Evolutionary conservation across 1,140 invertebrate species (phyloP), one percentile per base, ranked within the genome.

Genomic region (Drosophila repletoides): DNA sequence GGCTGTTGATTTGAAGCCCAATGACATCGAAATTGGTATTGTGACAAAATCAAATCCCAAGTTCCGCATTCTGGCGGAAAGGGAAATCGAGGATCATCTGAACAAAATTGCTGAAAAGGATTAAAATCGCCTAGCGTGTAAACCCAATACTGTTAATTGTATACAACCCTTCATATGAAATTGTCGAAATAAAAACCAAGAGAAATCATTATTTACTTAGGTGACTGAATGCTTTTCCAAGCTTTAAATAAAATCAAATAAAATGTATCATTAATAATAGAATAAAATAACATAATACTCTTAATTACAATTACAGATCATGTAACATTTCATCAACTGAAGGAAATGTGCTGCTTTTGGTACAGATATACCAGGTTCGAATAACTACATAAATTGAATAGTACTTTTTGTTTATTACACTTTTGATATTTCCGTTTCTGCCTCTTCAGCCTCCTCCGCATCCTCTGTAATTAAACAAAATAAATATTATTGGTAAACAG

Each of bases 91-190:
- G 91, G 93, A 93, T 77, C 97, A 99, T 91, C 92, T 99, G 45
- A 97, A 95, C 73, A 94, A 96, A 10, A 98, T 99, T 91, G 96
- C 98, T 63, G 97, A 99, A 90, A 97, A 97, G 91, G 98, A 99
- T 93, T 96, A 93, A 94, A 55, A n/a, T n/a, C 72, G 59, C 60
- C 31, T 21, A 26, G 38, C 46, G 29, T 72, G 3, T 34, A n/a
- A 19, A 26, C 1, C 66, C 40, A 29, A 38, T 53, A 46, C 56
- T 67, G 52, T 77, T 73, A 70, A 63, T n/a, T n/a, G n/a, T n/a
- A n/a, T n/a, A n/a, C n/a, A n/a, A n/a, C n/a, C n/a, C n/a, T n/a
- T n/a, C n/a, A n/a, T n/a, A n/a, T n/a, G n/a, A n/a, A n/a, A n/a
- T n/a, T n/a, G n/a, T n/a, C n/a, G n/a, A n/a, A n/a, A n/a, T n/a